Conservation (phyloP, 2,888 invertebrate species). For the Dasysyrphus albostriatus region DNA sequence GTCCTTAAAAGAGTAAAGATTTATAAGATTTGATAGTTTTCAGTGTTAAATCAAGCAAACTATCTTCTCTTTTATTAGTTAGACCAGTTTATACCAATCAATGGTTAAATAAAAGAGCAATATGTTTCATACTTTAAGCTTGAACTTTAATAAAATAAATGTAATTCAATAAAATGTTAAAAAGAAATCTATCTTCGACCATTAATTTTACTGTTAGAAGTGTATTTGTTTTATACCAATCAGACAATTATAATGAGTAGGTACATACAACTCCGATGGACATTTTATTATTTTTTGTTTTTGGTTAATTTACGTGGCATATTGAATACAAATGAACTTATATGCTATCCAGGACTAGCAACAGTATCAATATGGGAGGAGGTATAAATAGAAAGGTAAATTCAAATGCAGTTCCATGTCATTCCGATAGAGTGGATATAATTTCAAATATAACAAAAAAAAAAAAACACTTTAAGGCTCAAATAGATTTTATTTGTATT, state of each 20-base stretch:
- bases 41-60: neutral
- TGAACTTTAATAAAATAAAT: no score
- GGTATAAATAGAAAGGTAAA: neutral
- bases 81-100: constrained; percentile 8
- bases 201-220: neutral
- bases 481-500: constrained; percentile 33
- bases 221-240: neutral
- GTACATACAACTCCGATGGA: neutral
- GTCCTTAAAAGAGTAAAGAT: neutral
- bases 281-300: neutral
- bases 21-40: no score
- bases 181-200: neutral
- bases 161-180: no score
- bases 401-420: constrained; percentile 18
- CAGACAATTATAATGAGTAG: neutral
- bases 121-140: neutral
- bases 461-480: constrained; percentile 29
- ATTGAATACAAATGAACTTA: neutral
- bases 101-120: neutral
- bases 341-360: neutral
- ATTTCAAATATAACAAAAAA: constrained; percentile 7
- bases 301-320: neutral
- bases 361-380: neutral
- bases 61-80: neutral
- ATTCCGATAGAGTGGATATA: constrained; percentile 24